Percentiles rank a stretch among this genome's conserved stretches.
Evolutionary conservation across 2,113 vertebrate genomes (phyloP).

Genomic region (Tiliqua scincoides): DNA sequence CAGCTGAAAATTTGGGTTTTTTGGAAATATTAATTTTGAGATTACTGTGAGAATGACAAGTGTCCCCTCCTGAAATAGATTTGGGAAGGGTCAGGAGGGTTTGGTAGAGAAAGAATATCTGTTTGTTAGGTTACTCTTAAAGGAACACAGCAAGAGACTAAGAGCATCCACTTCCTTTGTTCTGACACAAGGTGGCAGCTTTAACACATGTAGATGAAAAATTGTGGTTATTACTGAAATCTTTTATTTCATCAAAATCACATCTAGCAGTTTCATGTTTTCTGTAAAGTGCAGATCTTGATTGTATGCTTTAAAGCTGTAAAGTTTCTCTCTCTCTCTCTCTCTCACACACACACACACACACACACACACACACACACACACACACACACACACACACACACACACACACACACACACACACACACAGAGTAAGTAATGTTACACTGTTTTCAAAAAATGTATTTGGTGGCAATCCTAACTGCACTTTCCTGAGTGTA

Average conservation of each 20-base stretch:
- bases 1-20: neutral
- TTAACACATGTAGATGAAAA: neutral
- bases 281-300: neutral
- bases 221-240: neutral
- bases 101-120: neutral
- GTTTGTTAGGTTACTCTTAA: neutral
- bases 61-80: neutral
- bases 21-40: neutral
- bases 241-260: neutral
- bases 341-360: too few species aligned
- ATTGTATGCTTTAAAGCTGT: neutral
- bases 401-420: too few species aligned
- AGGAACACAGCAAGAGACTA: neutral
- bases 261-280: neutral
- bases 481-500: too few species aligned
- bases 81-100: neutral
- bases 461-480: too few species aligned
- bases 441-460: neutral
- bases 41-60: neutral
- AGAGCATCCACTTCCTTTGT: neutral
- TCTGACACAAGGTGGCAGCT: constrained; percentile 29
- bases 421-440: too few species aligned
- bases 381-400: too few species aligned
- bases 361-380: too few species aligned
- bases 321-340: too few species aligned